Evolutionary conservation across 2,797 vertebrate species (phyloP).

Genomic region (Microctenopoma steveboyesi): DNA sequence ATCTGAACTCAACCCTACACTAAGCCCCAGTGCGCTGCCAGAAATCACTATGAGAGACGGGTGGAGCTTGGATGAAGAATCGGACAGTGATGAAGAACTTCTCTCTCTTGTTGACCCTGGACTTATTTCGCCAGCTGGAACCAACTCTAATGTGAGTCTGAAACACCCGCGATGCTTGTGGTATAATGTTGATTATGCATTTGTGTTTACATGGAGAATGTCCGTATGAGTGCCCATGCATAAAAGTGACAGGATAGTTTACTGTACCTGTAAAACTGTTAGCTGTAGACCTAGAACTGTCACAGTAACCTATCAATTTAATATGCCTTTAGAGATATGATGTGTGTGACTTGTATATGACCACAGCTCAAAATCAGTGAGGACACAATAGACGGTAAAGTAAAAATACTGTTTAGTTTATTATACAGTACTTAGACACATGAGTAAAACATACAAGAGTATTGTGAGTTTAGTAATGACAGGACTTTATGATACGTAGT

Average conservation of each 20-base stretch:
- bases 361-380: neutral
- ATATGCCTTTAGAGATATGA: neutral
- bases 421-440: neutral
- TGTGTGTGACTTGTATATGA: neutral
- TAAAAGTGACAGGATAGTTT: neutral
- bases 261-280: neutral
- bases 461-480: neutral
- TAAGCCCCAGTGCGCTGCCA: conserved; percentile 78
- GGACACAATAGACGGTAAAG: neutral
- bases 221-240: neutral
- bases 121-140: conserved; percentile 75
- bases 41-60: conserved; percentile 80
- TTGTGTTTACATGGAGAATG: neutral
- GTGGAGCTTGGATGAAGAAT: conserved; percentile 82
- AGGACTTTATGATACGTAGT: neutral
- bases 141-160: conserved; percentile 79
- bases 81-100: conserved; percentile 81
- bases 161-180: conserved; percentile 9
- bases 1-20: conserved; percentile 78
- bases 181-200: conserved; percentile 5
- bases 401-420: neutral
- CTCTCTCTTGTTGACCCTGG: conserved; percentile 69
- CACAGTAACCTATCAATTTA: neutral
- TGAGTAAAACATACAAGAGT: neutral
- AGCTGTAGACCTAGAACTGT: neutral